Base-by-base conservation (phyloP, 2,797 vertebrate species). In the Babyrousa celebensis region DNA sequence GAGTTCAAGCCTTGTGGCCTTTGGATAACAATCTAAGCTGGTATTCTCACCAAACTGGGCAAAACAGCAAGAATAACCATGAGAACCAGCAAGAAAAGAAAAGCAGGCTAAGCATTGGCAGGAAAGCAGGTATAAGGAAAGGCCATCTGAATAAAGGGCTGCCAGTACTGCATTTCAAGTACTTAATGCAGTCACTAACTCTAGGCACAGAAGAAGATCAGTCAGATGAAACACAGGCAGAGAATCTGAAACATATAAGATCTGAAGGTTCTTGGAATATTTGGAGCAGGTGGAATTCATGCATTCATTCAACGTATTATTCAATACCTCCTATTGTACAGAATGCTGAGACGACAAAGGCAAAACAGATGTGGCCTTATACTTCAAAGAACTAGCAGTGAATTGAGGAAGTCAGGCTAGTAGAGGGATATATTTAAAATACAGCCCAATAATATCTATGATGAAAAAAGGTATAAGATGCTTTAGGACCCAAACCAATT, bases 81-180 rank as follows among this genome's bases (percentile, higher is more conserved):
- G 21, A 93, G 48, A 91, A 83, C 18, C n/a, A 79, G 56, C 91
- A 85, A 94, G 75, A 94, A 92, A 85, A 94, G 75, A 94, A 96
- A 94, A 88, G n/a, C 32, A 71, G 52, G 25, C 43, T 52, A 82
- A 87, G 72, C 72, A 96, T 72, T 79, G 36, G 48, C 58, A 87
- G 58, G 29, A 84, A 79, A 88, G 58, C 84, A 75, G 58, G 68
- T 65, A 0, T 80, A 89, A 87, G 62, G 32, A 56, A 68, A 91
- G 43, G 54, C 58, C 16, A 36, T 1, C 11, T 6, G 29, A 67
- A 67, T 52, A 40, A 68, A 67, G 20, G 52, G 65, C 54, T 58
- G 52, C 75, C 23, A 20, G 43, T 27, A 20, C 0, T 29, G 88
- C 15, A 16, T 43, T 52, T 43, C 36, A 94, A 54, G 52, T 25